Evolutionary conservation across 2,113 vertebrate genomes (phyloP).

Genomic region (Hippocampus mohnikei): DNA sequence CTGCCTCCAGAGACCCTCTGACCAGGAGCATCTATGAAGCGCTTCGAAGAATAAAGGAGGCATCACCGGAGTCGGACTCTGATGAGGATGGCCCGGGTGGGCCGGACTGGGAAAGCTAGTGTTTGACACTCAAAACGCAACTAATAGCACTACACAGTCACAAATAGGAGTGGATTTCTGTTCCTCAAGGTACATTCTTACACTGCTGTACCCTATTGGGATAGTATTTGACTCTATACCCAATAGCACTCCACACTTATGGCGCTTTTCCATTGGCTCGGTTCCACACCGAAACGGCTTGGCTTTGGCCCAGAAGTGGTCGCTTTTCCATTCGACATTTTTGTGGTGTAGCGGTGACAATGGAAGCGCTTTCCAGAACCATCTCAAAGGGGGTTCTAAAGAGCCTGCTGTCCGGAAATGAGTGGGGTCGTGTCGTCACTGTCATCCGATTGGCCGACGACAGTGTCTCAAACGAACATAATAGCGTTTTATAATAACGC

Average conservation of each 20-base stretch:
- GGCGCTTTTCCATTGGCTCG: too few species aligned
- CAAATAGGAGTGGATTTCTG: neutral
- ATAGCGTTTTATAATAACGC: too few species aligned
- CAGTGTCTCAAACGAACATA: too few species aligned
- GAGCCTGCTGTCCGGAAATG: too few species aligned
- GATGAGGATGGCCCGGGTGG: constrained; percentile 86
- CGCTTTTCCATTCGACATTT: too few species aligned
- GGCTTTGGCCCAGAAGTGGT: too few species aligned
- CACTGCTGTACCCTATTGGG: neutral
- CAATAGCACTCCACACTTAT: neutral
- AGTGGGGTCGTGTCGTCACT: too few species aligned
- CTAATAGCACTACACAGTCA: constrained; percentile 11
- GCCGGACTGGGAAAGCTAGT: constrained; percentile 92
- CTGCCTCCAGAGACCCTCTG: constrained; percentile 82
- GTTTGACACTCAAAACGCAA: neutral
- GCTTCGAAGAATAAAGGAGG: constrained; percentile 94
- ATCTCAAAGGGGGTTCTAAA: too few species aligned
- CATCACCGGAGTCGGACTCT: constrained; percentile 93
- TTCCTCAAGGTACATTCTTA: neutral
- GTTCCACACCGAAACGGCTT: too few species aligned
- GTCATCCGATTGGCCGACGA: too few species aligned
- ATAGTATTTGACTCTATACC: neutral
- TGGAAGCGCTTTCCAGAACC: too few species aligned
- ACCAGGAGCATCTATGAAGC: constrained; percentile 97
- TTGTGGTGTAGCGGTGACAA: too few species aligned